phyloP scores from a whole-genome alignment of 1,140 invertebrate genomes.

The Saxidomus purpurata region DNA sequence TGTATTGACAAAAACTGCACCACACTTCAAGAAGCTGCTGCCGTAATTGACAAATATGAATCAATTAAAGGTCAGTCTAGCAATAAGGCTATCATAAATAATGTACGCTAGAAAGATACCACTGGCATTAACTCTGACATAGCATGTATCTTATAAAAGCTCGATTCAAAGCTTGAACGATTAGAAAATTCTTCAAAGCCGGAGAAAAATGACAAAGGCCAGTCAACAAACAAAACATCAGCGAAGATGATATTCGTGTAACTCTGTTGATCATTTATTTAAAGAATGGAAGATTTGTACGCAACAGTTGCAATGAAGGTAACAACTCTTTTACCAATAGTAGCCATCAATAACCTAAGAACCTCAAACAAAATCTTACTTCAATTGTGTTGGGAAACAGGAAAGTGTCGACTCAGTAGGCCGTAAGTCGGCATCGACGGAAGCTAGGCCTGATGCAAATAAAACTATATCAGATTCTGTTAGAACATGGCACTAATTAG shows the following conservation, averaged over 20 bases:
- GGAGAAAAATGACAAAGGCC: not conserved
- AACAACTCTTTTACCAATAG: too few species aligned
- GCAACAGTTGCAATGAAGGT: not conserved
- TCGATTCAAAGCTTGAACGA: not conserved
- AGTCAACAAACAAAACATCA: not conserved
- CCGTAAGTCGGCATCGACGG: not conserved
- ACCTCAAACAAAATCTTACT: not conserved
- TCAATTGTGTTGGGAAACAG: not conserved
- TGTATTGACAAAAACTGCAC: slow-evolving; percentile 24
- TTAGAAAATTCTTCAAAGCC: not conserved
- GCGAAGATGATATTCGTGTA: not conserved
- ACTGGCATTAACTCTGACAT: not conserved
- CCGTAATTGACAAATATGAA: slow-evolving; percentile 53
- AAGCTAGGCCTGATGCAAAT: not conserved
- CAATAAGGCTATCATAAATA: not conserved
- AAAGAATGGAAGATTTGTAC: not conserved
- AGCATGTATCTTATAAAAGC: not conserved
- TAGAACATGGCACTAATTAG: not conserved
- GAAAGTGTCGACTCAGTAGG: not conserved
- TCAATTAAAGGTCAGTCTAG: not conserved
- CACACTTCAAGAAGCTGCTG: slow-evolving; percentile 22
- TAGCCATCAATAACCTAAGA: too few species aligned
- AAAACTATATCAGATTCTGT: not conserved
- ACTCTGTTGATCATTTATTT: slow-evolving; percentile 3
- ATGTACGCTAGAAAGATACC: not conserved